phyloP scores from a whole-genome alignment of 2,113 vertebrate genomes.

The Hippolais icterina region DNA sequence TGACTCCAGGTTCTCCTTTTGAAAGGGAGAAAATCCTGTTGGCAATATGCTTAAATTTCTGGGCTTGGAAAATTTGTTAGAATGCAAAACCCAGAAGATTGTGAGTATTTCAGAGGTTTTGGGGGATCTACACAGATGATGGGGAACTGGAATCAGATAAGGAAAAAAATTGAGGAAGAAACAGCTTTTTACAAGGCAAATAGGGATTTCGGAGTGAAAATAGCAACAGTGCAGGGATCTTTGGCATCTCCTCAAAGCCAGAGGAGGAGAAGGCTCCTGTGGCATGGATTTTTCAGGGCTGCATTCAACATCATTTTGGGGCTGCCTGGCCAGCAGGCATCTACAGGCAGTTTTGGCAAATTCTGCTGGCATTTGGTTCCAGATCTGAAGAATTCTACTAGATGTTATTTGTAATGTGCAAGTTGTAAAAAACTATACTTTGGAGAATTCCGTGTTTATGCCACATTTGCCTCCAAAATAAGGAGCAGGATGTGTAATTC shows the following conservation, averaged over 20 bases:
- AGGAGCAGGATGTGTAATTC: background rate
- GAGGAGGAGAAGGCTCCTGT: background rate
- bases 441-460: background rate
- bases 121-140: background rate
- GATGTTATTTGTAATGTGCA: background rate
- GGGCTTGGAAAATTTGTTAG: background rate
- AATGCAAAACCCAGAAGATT: background rate
- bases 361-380: background rate
- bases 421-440: background rate
- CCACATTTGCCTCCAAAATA: background rate
- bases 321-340: constrained; percentile 5
- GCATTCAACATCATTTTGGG: background rate
- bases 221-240: background rate
- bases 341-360: constrained; percentile 27
- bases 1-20: background rate
- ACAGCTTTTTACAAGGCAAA: background rate
- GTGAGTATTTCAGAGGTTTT: background rate
- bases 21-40: background rate
- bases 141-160: background rate
- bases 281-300: constrained; percentile 5
- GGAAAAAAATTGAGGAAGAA: background rate
- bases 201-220: background rate
- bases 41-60: background rate
- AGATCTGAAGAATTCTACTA: background rate
- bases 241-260: background rate